Evolutionary conservation across 1,140 invertebrate genomes (phyloP), one percentile per base, ranked within the genome.

Genomic region (Vanessa atalanta): DNA sequence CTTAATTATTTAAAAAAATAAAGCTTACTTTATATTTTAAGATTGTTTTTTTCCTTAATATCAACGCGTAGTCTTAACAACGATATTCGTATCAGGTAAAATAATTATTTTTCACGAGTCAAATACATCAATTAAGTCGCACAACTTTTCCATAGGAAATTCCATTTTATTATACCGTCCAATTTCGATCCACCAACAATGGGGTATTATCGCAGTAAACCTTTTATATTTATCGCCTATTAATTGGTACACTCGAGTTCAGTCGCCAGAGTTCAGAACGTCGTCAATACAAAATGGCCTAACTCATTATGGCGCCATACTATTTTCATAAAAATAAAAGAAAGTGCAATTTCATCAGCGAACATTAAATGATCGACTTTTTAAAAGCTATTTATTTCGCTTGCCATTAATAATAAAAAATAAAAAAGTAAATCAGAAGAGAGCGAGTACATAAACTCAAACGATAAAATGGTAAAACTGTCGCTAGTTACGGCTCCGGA

Each of bases 221-320:
- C 61, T 78, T 70, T 76, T 72, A 72, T 74, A 80, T 80, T 80
- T 80, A 78, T 79, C 67, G 71, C 60, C 66, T 73, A 74, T 77
- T 75, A 82, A 76, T 80, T 80, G 75, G 80, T 82, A 83, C 78
- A 82, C 51, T 70, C 77, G 67, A 57, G 66, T 70, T 61, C 73
- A 73, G 48, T 14, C 64, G 69, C 65, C 67, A 75, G 37, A 43
- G 75, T 66, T 61, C 72, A 50, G 61, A 43, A 48, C 67, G 65
- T 16, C 55, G 66, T 73, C 65, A 69, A 68, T 68, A 64, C 72
- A 64, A 73, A 73, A 73, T 73, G 72, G 71, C 60, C 47, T 47
- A 26, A 37, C 65, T 73, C 60, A 68, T 74, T 69, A 74, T 65
- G 72, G 48, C 66, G 60, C 31, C 31, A 53, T 65, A 69, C 50